Evolutionary conservation across 1,140 invertebrate genomes (phyloP).

Genomic region (Popillia japonica): DNA sequence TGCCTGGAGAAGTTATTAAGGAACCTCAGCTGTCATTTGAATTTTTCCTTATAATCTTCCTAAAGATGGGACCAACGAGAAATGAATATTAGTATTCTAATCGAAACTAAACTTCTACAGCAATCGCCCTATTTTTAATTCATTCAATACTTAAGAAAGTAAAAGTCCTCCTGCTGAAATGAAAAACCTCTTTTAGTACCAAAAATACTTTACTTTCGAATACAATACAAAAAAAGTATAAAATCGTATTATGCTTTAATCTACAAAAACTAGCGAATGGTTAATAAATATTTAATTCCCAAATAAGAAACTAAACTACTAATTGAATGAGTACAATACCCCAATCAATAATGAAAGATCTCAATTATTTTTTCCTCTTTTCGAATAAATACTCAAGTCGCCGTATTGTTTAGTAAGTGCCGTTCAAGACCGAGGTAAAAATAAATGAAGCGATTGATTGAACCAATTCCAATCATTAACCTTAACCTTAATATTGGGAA

Average conservation of each 20-base stretch:
- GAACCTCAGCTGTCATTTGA: too few relatives aligned
- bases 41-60: too few relatives aligned
- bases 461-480: constrained; percentile 11
- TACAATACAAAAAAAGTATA: not conserved
- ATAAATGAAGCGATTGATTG: not conserved
- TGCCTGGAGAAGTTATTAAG: too few relatives aligned
- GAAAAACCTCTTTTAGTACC: not conserved
- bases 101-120: not conserved
- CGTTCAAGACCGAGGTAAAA: not conserved
- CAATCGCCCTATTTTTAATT: not conserved
- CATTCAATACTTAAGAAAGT: not conserved
- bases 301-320: not conserved
- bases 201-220: not conserved
- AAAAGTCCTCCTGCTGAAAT: not conserved
- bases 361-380: not conserved
- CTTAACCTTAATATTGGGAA: constrained; percentile 3
- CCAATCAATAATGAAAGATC: not conserved
- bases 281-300: not conserved
- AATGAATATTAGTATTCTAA: not conserved
- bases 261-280: not conserved
- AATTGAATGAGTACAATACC: not conserved
- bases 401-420: not conserved
- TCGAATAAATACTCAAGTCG: not conserved
- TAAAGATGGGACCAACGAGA: too few relatives aligned
- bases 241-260: too few relatives aligned